A percentile compares a stretch with the other conserved stretches of the same genome.
These are phyloP conservation scores for Labeo rohita DNA, from an alignment of 2,113 vertebrate species.

Conservation along the genomic window DNA sequence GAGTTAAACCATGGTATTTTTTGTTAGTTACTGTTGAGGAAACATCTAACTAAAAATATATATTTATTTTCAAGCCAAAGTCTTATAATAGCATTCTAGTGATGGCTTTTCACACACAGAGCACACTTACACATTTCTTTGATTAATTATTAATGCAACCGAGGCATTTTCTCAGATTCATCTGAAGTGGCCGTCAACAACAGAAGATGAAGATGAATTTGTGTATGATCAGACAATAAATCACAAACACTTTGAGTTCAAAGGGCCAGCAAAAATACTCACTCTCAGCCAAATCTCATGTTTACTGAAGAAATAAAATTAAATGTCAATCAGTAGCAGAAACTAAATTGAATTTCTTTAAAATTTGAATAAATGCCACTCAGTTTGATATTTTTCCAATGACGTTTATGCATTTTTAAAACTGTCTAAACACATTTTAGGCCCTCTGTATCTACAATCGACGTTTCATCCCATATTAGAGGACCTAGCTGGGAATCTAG, in stretches of 20 bases:
- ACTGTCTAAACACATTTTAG: neutral
- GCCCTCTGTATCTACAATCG: neutral
- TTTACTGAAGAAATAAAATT: neutral
- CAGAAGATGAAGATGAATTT: slow-evolving; percentile 18
- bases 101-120: slow-evolving; percentile 6
- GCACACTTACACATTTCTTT: slow-evolving; percentile 23
- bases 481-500: neutral
- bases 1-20: neutral
- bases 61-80: neutral
- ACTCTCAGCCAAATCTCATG: neutral
- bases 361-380: neutral
- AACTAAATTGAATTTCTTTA: neutral
- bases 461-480: neutral
- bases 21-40: neutral
- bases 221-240: slow-evolving; percentile 21
- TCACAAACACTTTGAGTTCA: neutral
- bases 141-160: slow-evolving; percentile 45
- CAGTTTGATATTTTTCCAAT: neutral
- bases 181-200: neutral
- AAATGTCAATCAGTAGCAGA: neutral
- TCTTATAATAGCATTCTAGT: neutral
- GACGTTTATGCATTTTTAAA: neutral
- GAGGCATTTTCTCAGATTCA: neutral
- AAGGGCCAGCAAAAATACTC: neutral
- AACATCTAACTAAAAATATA: neutral